A percentile compares a stretch with the other conserved stretches of the same genome.
phyloP scores from a whole-genome alignment of 2,888 invertebrate species.

The Caradrina kadenii region DNA sequence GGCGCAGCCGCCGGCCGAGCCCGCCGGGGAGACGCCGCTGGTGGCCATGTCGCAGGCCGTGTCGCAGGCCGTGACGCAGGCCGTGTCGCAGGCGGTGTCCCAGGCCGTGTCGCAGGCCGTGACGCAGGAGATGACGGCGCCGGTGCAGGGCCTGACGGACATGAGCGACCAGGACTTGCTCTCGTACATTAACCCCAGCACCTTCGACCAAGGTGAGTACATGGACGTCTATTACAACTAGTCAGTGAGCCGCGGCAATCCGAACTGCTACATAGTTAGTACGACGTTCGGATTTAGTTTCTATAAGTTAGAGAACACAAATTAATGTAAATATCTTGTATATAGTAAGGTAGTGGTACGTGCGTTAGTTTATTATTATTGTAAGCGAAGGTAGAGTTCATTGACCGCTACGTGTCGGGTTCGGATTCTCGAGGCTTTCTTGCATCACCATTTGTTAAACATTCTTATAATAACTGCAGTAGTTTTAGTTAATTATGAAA shows the following conservation, averaged over 20 bases:
- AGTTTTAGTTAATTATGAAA: slow-evolving; percentile 11
- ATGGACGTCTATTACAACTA: slow-evolving; percentile 76
- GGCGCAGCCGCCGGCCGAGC: slow-evolving; percentile 78
- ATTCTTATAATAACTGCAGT: slow-evolving; percentile 82
- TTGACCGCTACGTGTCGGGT: slow-evolving; percentile 40
- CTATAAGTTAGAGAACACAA: slow-evolving; percentile 25
- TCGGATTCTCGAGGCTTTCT: slow-evolving; percentile 61
- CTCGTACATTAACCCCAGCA: slow-evolving; percentile 97
- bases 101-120: slow-evolving; percentile 88
- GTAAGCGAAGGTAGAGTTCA: slow-evolving; percentile 27
- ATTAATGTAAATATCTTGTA: slow-evolving; percentile 59
- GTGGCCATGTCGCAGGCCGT: slow-evolving; percentile 89
- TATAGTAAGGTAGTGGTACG: slow-evolving; percentile 38
- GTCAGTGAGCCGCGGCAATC: slow-evolving; percentile 50
- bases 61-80: slow-evolving; percentile 87
- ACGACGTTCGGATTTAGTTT: slow-evolving; percentile 41
- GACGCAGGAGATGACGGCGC: slow-evolving; percentile 90
- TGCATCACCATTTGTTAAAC: slow-evolving; percentile 73
- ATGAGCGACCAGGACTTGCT: slow-evolving; percentile 97
- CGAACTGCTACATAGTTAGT: slow-evolving; percentile 44
- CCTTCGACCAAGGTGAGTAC: slow-evolving; percentile 95
- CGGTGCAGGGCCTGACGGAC: slow-evolving; percentile 93
- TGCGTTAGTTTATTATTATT: slow-evolving; percentile 34
- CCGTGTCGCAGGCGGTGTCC: slow-evolving; percentile 86
- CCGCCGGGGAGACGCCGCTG: slow-evolving; percentile 81